These are phyloP conservation scores for Acipenser oxyrinchus DNA, from an alignment of 2,797 vertebrate genomes.

Conservation along the genomic window DNA sequence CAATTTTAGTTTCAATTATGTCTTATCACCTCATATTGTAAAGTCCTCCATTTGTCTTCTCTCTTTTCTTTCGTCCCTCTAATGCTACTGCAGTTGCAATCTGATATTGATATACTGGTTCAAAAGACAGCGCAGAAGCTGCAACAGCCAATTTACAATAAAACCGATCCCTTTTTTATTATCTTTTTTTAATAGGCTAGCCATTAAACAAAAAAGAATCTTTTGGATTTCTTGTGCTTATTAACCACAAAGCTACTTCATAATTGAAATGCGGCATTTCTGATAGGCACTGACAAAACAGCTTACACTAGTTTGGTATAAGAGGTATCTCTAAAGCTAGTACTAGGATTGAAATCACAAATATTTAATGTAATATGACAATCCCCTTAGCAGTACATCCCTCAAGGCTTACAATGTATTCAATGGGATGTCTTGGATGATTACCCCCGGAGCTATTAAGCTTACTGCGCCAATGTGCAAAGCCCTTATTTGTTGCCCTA, in stretches of 20 bases:
- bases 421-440: constrained; percentile 34
- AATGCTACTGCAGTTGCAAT: no score
- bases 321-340: constrained; percentile 61
- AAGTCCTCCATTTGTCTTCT: no score
- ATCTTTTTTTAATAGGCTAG: constrained; percentile 47
- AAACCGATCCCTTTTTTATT: constrained; percentile 45
- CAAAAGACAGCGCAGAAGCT: constrained; percentile 60
- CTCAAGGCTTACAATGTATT: constrained; percentile 27
- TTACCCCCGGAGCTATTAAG: constrained; percentile 40
- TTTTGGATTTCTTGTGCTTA: constrained; percentile 67
- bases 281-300: constrained; percentile 56
- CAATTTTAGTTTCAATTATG: no score
- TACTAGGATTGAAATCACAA: constrained; percentile 58
- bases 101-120: constrained; percentile 36
- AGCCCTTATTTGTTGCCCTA: constrained; percentile 61
- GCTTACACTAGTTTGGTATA: constrained; percentile 51
- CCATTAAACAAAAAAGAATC: constrained; percentile 45
- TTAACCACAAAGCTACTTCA: constrained; percentile 64
- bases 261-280: constrained; percentile 49
- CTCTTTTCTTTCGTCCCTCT: no score
- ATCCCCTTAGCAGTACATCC: constrained; percentile 44
- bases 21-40: no score
- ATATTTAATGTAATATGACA: constrained; percentile 56
- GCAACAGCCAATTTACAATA: constrained; percentile 72
- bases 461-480: constrained; percentile 50